These are phyloP conservation scores for Alauda arvensis DNA, from an alignment of 2,797 vertebrate species.

Conservation along the genomic window DNA sequence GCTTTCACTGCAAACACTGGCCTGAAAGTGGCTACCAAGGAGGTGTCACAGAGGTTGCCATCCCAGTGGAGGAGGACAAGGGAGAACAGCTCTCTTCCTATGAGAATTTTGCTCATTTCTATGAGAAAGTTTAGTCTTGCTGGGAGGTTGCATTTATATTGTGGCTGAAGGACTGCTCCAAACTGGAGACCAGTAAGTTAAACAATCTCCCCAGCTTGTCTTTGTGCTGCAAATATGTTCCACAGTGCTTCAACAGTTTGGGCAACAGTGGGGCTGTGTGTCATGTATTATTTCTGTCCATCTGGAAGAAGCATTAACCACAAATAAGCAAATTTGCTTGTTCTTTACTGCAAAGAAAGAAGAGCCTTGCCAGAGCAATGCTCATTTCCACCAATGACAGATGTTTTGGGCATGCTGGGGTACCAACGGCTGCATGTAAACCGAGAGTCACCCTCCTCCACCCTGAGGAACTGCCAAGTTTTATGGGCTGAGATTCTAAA, in stretches of 20 bases:
- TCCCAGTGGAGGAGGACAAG: background rate
- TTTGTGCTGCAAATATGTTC: slow-evolving; percentile 47
- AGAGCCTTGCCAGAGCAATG: slow-evolving; percentile 5
- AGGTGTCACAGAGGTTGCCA: background rate
- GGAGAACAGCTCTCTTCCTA: background rate
- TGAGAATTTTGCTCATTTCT: background rate
- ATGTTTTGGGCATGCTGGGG: slow-evolving; percentile 19
- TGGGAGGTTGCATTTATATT: slow-evolving; percentile 52
- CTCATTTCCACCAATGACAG: background rate
- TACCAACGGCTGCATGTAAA: background rate
- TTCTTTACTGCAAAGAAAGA: slow-evolving; percentile 35
- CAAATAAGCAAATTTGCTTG: slow-evolving; percentile 51
- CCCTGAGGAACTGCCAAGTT: background rate
- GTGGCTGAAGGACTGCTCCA: slow-evolving; percentile 31
- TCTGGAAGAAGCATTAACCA: slow-evolving; percentile 56
- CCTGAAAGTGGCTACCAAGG: background rate
- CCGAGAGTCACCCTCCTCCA: background rate
- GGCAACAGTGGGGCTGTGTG: slow-evolving; percentile 10
- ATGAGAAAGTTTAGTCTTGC: slow-evolving; percentile 43
- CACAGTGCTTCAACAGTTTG: slow-evolving; percentile 2
- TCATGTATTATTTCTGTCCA: slow-evolving; percentile 52
- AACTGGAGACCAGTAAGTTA: slow-evolving; percentile 56
- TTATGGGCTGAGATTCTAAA: background rate
- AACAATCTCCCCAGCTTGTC: slow-evolving; percentile 49
- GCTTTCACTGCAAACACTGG: background rate